These are phyloP conservation scores for Myiotriccus ornatus DNA, from an alignment of 2,797 vertebrate genomes.

Conservation along the genomic window DNA sequence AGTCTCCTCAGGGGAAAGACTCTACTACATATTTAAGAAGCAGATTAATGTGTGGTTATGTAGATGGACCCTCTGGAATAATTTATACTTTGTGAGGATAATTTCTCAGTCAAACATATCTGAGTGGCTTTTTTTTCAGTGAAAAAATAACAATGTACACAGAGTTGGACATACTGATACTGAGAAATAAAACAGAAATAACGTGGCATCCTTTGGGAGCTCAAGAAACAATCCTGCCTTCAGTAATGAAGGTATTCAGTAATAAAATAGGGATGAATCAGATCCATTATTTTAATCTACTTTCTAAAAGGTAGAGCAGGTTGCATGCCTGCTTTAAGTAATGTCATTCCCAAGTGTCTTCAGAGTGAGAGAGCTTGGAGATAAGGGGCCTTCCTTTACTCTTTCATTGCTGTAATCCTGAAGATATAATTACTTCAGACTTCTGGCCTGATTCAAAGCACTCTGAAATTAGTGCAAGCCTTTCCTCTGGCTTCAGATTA, in stretches of 20 bases:
- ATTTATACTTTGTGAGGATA: conserved; percentile 28
- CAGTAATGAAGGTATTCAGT: background rate
- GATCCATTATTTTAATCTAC: background rate
- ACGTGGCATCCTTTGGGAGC: background rate
- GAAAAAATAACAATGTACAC: background rate
- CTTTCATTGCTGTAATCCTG: background rate
- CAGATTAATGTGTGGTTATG: conserved; percentile 59
- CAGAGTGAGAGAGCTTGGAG: background rate
- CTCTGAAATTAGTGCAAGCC: background rate
- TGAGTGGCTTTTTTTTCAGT: background rate
- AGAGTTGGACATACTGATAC: background rate
- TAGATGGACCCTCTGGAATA: conserved; percentile 48
- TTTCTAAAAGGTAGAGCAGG: background rate
- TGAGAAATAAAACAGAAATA: background rate
- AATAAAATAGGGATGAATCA: background rate
- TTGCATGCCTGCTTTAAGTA: background rate
- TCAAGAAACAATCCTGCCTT: background rate
- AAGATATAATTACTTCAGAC: background rate
- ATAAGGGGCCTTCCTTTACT: background rate
- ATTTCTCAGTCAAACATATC: conserved; percentile 35
- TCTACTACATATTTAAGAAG: conserved; percentile 40
- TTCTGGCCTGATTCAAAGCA: background rate
- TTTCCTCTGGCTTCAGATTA: background rate
- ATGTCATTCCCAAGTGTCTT: background rate
- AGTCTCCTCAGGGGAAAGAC: conserved; percentile 40